Conservation (phyloP, 2,113 vertebrate species). For the Brevimyrus niger region DNA sequence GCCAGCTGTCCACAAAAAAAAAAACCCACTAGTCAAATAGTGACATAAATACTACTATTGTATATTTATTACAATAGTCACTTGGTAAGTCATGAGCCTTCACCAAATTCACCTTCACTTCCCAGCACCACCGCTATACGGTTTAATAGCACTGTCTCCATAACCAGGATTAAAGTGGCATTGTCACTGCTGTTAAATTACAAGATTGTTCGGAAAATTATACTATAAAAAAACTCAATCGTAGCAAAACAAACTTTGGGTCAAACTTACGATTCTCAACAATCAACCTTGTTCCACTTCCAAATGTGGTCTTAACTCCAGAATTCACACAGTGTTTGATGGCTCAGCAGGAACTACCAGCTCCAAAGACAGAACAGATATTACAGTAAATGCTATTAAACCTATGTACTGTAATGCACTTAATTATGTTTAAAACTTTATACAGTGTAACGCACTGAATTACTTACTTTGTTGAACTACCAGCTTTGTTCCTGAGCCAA, state of each 20-base stretch:
- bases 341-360: background rate
- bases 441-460: background rate
- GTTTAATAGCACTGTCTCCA: background rate
- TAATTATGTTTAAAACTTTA: background rate
- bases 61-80: background rate
- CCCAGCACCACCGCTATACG: background rate
- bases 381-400: background rate
- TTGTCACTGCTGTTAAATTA: background rate
- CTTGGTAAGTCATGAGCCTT: background rate
- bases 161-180: background rate
- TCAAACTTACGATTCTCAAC: constrained; percentile 16
- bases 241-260: background rate
- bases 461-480: constrained; percentile 16
- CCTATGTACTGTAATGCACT: background rate
- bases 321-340: background rate
- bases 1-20: no score
- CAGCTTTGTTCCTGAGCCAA: constrained; percentile 12
- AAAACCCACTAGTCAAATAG: background rate
- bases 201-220: background rate
- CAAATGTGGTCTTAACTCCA: constrained; percentile 10
- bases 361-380: background rate
- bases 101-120: background rate
- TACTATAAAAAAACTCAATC: background rate
- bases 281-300: constrained; percentile 13
- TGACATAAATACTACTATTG: background rate